These are phyloP conservation scores for Drosophila infuscata DNA, from an alignment of 2,888 invertebrate genomes.

Conservation along the genomic window DNA sequence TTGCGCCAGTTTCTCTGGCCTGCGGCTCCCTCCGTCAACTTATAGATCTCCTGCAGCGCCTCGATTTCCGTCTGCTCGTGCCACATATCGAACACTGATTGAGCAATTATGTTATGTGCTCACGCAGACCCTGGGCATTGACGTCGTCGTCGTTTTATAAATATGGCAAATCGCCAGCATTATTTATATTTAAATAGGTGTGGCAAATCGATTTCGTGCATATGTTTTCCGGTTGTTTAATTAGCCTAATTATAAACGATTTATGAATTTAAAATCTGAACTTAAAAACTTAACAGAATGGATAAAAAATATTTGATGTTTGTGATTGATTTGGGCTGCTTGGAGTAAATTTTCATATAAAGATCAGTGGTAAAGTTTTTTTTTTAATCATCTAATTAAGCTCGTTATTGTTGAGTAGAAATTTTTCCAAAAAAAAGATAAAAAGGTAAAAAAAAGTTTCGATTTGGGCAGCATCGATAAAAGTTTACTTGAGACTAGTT, in stretches of 20 bases:
- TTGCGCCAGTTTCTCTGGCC: conserved; percentile 85
- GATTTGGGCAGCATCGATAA: neutral
- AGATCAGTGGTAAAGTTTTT: neutral
- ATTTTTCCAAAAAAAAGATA: neutral
- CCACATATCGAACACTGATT: conserved; percentile 64
- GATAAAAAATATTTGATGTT: neutral
- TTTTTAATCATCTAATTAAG: neutral
- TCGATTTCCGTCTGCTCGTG: conserved; percentile 55
- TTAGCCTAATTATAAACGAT: neutral
- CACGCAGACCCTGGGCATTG: conserved; percentile 52
- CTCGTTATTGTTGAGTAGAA: neutral
- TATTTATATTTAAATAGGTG: conserved; percentile 44
- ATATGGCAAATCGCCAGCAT: conserved; percentile 67
- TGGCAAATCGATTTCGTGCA: conserved; percentile 5
- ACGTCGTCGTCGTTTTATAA: conserved; percentile 52
- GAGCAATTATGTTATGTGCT: conserved; percentile 16
- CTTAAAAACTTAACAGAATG: neutral
- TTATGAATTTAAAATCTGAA: neutral
- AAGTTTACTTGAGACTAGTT: neutral
- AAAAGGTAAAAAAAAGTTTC: neutral
- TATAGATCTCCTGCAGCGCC: conserved; percentile 57
- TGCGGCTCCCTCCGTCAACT: conserved; percentile 52
- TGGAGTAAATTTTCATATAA: neutral
- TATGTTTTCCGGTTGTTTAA: conserved; percentile 1
- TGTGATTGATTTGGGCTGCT: neutral